Evolutionary conservation across 2,113 vertebrate genomes (phyloP), one percentile per base, ranked within the genome.

Genomic region (Lipotes vexillifer): DNA sequence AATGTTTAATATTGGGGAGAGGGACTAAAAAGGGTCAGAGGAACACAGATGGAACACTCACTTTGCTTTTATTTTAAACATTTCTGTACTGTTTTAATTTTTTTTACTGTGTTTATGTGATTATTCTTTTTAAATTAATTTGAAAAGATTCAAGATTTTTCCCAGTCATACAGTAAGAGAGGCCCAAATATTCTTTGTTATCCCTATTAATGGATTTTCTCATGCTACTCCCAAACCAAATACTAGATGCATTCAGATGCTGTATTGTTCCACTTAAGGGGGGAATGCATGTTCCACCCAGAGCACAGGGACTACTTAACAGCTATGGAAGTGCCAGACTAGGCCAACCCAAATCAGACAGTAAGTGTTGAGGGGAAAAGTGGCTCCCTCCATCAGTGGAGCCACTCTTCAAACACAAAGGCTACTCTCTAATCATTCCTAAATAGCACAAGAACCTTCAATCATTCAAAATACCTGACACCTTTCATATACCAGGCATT

Each of bases 141-240:
- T 69, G 44, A 59, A 69, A 97, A 88, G 27, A 88, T 49, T 93
- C 20, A 91, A 88, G n/a, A 81, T 81, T 91, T 9, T 94, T 94
- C 59, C 59, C 71, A 38, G 15, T 33, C 55, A 81, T 27, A 90
- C 1, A 72, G 12, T 82, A 85, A 96, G 27, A 82, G 52, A 61
- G 15, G n/a, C 41, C 57, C 71, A 91, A 66, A 77, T 33, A 71
- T 29, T 82, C 78, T 87, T 80, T 57, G 65, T 57, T 78, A 69
- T 74, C 27, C 63, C 75, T 87, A 5, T 21, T 68, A 94, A 63
- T 36, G 17, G 61, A 68, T 84, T 91, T 89, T 68, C 68, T 69
- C 44, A 38, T 41, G 41, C 57, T 93, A 46, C 17, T 93, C 61
- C 31, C 29, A 90, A 87, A 90, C 17, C 94, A 94, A 90, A 92